These are phyloP conservation scores for Parotia lawesii DNA, from an alignment of 2,113 vertebrate genomes.

Conservation along the genomic window DNA sequence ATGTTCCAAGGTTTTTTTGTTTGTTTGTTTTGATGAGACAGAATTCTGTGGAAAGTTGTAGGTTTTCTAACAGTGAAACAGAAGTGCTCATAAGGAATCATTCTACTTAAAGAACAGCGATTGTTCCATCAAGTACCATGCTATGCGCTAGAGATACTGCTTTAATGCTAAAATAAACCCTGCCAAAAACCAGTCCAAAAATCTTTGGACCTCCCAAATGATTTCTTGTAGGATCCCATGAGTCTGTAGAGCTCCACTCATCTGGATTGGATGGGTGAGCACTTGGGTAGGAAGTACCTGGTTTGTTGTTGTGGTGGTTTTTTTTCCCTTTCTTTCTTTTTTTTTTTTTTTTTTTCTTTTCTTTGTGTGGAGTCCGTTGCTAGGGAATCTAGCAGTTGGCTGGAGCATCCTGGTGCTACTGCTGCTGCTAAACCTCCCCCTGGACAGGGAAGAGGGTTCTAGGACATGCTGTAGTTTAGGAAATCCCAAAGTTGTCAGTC, in stretches of 20 bases:
- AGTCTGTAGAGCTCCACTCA: background rate
- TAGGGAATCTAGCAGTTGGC: background rate
- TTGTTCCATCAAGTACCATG: background rate
- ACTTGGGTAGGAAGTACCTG: background rate
- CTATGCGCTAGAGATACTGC: background rate
- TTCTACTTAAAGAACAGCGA: background rate
- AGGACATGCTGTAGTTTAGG: background rate
- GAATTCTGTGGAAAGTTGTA: background rate
- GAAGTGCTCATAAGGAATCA: background rate
- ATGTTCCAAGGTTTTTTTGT: background rate
- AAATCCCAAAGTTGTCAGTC: rapidly evolving
- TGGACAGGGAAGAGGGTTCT: background rate
- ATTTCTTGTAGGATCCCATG: background rate
- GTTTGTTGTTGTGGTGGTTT: no score
- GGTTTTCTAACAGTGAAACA: background rate
- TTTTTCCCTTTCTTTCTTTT: background rate
- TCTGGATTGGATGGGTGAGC: background rate
- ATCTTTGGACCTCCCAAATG: background rate
- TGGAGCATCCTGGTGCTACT: background rate
- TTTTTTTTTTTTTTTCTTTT: no score
- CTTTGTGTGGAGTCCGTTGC: background rate
- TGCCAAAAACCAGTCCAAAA: background rate
- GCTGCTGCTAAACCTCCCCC: background rate
- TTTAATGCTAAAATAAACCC: background rate
- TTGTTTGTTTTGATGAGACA: background rate